These are phyloP conservation scores for Semnornis frantzii DNA, from an alignment of 2,113 vertebrate species.

Conservation along the genomic window DNA sequence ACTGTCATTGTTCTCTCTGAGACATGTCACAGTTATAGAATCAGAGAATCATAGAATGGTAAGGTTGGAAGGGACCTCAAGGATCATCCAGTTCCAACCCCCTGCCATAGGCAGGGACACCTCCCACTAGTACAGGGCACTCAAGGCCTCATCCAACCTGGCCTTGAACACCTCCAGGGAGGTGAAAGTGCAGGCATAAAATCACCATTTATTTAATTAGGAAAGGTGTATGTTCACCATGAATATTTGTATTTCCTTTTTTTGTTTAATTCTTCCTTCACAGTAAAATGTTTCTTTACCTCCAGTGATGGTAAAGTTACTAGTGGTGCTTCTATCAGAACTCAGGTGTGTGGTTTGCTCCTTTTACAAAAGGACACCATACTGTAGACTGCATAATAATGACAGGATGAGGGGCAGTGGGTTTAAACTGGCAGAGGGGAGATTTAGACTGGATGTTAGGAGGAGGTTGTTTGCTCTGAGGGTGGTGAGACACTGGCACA, in stretches of 20 bases:
- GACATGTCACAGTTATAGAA: neutral
- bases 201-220: neutral
- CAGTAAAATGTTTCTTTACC: neutral
- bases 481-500: too few relatives aligned
- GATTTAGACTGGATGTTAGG: too few relatives aligned
- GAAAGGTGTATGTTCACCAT: neutral
- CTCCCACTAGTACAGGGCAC: too few relatives aligned
- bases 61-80: too few relatives aligned
- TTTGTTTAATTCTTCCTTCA: neutral
- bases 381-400: neutral
- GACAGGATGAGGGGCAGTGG: too few relatives aligned
- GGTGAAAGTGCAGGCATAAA: neutral
- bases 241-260: neutral
- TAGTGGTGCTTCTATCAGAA: neutral
- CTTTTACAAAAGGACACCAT: neutral
- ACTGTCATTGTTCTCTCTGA: neutral
- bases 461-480: too few relatives aligned
- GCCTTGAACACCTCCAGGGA: too few relatives aligned
- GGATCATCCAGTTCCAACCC: too few relatives aligned
- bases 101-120: too few relatives aligned
- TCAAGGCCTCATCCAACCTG: too few relatives aligned
- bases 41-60: neutral
- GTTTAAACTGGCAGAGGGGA: too few relatives aligned
- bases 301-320: neutral
- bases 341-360: constrained; percentile 1